phyloP scores from a whole-genome alignment of 2,113 vertebrate species.

The Ammospiza caudacuta region DNA sequence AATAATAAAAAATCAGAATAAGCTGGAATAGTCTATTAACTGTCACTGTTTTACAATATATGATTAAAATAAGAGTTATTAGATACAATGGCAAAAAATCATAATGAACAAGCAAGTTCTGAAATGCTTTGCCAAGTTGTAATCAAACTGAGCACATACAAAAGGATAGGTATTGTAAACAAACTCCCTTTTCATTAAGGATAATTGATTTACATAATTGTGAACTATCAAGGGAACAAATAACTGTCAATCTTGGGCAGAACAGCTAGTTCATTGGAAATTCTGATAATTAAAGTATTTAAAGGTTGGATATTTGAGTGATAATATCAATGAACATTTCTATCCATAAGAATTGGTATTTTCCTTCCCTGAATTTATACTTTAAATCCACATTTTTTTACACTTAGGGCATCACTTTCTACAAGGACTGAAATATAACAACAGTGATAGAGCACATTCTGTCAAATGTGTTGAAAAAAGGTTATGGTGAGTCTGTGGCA shows the following conservation, averaged over 20 bases:
- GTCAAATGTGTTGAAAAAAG: neutral
- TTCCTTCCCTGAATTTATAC: neutral
- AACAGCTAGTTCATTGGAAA: neutral
- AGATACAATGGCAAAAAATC: neutral
- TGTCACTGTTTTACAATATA: neutral
- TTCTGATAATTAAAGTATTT: neutral
- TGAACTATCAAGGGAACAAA: neutral
- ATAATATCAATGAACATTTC: neutral
- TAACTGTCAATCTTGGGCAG: neutral
- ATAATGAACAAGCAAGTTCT: neutral
- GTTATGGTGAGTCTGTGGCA: neutral
- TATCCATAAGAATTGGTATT: neutral
- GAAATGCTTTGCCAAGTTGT: neutral
- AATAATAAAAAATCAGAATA: neutral
- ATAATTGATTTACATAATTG: neutral
- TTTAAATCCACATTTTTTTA: neutral
- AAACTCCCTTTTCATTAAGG: neutral
- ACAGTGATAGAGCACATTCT: neutral
- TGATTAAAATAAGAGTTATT: neutral
- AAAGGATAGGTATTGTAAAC: neutral
- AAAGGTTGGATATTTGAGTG: neutral
- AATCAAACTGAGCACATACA: neutral
- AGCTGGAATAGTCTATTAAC: neutral
- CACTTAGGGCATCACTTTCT: neutral
- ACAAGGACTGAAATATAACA: neutral